Base-by-base conservation (phyloP, 2,113 vertebrate genomes). In the Microcebus murinus region DNA sequence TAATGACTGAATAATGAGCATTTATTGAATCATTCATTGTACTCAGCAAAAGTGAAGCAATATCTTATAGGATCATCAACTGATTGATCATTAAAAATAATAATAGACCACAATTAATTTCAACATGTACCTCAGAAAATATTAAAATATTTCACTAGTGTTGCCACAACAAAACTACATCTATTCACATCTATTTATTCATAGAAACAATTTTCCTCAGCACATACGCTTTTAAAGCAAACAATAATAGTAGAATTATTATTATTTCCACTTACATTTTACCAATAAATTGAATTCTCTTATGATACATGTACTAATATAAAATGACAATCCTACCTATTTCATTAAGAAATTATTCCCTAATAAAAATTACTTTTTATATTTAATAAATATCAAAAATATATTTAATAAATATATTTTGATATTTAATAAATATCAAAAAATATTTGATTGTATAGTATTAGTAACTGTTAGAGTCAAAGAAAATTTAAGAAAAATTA, bases 41-140 rank as follows among this genome's bases (percentile, higher is more conserved):
- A 36, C 36, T 95, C 39, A 88, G 92, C 23, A 77, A 94, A 96
- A 95, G 10, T 48, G 39, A 96, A 92, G 50, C 87, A 74, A 96
- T 21, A 92, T 6, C 25, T 87, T 90, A 70, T 2, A 91, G 68
- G 88, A 27, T 85, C 81, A 27, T 87, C 55, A 88, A 23, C 20
- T 94, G 45, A 67, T 68, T 83, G 48, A 83, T 87, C 45, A 85
- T 92, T 92, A 96, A 93, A 90, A 90, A 73, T 90, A 52, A 67
- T 90, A 59, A 85, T 48, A 89, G n/a, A 68, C 27, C 21, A 94
- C n/a, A 76, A 82, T 23, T 85, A n/a, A 88, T 85, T 96, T 96
- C 73, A 12, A 86, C 39, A 77, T 83, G 10, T 65, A 83, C 29
- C 23, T 97, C 31, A 65, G 50, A 85, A 91, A 95, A 91, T 83